phyloP scores from a whole-genome alignment of 2,888 invertebrate species.

The Hipparchia sbordonii region DNA sequence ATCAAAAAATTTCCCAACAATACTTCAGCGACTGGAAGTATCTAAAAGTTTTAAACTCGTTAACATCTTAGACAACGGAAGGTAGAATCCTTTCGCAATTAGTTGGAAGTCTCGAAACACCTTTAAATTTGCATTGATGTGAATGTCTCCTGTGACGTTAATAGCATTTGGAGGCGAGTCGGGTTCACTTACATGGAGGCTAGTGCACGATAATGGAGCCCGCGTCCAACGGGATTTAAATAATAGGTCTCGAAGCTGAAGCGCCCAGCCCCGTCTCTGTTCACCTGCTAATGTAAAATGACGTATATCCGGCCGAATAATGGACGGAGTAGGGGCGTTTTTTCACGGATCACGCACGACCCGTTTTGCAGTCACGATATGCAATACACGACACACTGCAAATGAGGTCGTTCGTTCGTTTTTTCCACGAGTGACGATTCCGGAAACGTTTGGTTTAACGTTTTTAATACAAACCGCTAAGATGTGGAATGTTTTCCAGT shows the following conservation, averaged over 20 bases:
- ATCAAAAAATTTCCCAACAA: too few relatives aligned
- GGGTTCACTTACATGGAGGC: constrained; percentile 58
- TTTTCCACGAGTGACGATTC: too few relatives aligned
- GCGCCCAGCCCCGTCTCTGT: constrained; percentile 49
- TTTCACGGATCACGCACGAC: neutral
- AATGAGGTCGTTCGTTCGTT: too few relatives aligned
- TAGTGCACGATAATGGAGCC: constrained; percentile 62
- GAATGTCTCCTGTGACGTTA: constrained; percentile 46
- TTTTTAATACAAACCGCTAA: too few relatives aligned
- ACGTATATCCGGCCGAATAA: constrained; percentile 47
- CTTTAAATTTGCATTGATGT: constrained; percentile 28
- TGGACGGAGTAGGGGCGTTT: constrained; percentile 19
- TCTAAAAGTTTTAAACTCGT: neutral
- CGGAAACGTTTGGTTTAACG: too few relatives aligned
- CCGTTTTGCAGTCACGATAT: neutral
- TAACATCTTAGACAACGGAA: neutral
- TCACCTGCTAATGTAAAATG: constrained; percentile 55
- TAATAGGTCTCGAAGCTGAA: constrained; percentile 63
- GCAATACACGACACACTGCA: too few relatives aligned
- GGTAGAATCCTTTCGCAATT: constrained; percentile 3
- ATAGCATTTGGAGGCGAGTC: constrained; percentile 53
- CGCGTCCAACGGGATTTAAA: constrained; percentile 72
- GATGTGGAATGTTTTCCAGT: neutral
- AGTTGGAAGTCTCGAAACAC: constrained; percentile 8
- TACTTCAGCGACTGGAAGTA: neutral